Evolutionary conservation across 1,140 invertebrate species (phyloP).

Genomic region (Dysdera silvatica): DNA sequence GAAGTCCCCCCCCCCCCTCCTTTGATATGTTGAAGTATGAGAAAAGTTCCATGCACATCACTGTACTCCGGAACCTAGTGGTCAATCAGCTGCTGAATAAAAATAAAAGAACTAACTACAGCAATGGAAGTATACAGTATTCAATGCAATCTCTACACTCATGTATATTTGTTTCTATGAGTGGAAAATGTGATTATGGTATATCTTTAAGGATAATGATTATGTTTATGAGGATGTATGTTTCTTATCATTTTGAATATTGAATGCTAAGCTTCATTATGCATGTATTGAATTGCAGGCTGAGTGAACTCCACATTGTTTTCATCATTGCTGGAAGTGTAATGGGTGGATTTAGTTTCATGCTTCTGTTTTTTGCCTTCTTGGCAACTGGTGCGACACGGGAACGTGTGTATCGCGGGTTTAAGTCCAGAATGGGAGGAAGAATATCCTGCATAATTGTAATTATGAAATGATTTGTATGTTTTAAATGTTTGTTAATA

Average conservation of each 20-base stretch:
- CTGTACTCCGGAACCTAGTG: too few species aligned
- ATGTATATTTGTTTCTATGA: too few species aligned
- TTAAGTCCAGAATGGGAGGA: slow-evolving; percentile 87
- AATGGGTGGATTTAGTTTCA: slow-evolving; percentile 87
- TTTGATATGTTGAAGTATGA: too few species aligned
- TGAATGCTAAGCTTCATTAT: neutral
- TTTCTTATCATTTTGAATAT: neutral
- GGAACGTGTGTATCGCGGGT: slow-evolving; percentile 84
- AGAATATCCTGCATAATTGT: slow-evolving; percentile 64
- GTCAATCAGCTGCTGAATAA: too few species aligned
- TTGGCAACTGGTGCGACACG: slow-evolving; percentile 90
- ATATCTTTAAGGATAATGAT: neutral
- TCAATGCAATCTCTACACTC: too few species aligned
- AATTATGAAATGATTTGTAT: slow-evolving; percentile 7
- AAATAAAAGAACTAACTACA: too few species aligned
- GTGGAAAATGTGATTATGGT: neutral
- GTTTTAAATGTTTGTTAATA: neutral
- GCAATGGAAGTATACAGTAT: too few species aligned
- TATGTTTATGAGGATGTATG: neutral
- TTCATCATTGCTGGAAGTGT: slow-evolving; percentile 83
- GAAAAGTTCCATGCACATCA: too few species aligned
- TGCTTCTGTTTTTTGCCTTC: slow-evolving; percentile 86
- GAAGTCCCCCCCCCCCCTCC: too few species aligned
- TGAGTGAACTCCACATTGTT: slow-evolving; percentile 79
- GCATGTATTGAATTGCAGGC: slow-evolving; percentile 47